These are phyloP conservation scores for Sarcophaga variegata DNA, from an alignment of 2,888 invertebrate species.

Conservation along the genomic window DNA sequence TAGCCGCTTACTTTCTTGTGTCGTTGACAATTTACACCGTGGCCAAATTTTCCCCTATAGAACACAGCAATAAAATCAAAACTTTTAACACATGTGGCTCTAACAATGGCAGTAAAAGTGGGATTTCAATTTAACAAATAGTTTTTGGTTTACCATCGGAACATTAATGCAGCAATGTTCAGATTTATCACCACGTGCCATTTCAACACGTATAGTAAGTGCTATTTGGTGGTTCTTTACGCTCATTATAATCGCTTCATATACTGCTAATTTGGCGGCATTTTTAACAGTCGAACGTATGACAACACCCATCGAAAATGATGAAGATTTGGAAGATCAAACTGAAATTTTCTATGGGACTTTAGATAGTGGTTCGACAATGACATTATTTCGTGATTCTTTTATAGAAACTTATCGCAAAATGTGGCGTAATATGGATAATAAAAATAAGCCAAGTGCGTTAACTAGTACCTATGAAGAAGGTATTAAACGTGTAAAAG, in stretches of 20 bases:
- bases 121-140: conserved; percentile 88
- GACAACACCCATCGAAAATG: conserved; percentile 93
- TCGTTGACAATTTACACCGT: conserved; percentile 90
- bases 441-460: conserved; percentile 85
- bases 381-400: conserved; percentile 93
- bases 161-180: conserved; percentile 94
- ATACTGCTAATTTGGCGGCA: conserved; percentile 95
- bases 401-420: conserved; percentile 90
- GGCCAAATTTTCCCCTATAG: conserved; percentile 90
- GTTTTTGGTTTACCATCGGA: conserved; percentile 95
- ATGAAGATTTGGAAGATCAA: conserved; percentile 92
- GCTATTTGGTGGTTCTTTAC: conserved; percentile 97
- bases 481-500: conserved; percentile 89
- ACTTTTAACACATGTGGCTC: not conserved
- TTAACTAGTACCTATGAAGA: conserved; percentile 89
- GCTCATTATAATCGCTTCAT: conserved; percentile 93
- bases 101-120: conserved; percentile 31
- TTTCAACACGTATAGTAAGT: conserved; percentile 89
- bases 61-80: conserved; percentile 85
- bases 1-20: conserved; percentile 90
- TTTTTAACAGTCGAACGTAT: conserved; percentile 94
- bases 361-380: conserved; percentile 91
- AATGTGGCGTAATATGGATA: conserved; percentile 93
- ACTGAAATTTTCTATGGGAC: conserved; percentile 93
- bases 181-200: conserved; percentile 87